Evolutionary conservation across 1,140 invertebrate species (phyloP).

Genomic region (Medauroidea extradentata): DNA sequence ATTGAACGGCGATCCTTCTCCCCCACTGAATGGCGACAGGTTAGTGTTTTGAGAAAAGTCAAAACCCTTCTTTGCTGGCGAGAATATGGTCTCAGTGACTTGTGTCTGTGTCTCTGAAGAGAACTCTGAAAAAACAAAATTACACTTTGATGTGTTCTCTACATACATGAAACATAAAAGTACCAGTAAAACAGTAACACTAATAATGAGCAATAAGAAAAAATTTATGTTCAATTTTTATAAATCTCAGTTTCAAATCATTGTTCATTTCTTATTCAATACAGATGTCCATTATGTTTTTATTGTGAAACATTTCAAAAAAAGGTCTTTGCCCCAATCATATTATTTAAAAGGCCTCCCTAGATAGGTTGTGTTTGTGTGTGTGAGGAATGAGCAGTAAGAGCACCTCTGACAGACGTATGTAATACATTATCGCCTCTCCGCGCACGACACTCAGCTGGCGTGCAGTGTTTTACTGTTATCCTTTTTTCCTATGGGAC

Average conservation of each 20-base stretch:
- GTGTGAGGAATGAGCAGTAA: too few relatives aligned
- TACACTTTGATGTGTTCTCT: too few relatives aligned
- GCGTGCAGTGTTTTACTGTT: too few relatives aligned
- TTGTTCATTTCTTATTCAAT: not conserved
- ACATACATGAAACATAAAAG: not conserved
- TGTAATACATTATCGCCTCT: too few relatives aligned
- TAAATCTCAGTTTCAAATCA: not conserved
- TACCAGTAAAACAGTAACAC: not conserved
- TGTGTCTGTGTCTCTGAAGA: not conserved
- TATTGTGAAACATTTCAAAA: too few relatives aligned
- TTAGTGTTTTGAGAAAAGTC: slow-evolving; percentile 48
- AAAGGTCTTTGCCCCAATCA: too few relatives aligned
- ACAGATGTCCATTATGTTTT: not conserved
- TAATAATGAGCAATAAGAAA: not conserved
- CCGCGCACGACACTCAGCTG: too few relatives aligned
- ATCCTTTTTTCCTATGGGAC: too few relatives aligned
- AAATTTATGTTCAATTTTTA: not conserved
- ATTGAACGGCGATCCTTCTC: not conserved
- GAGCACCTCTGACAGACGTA: too few relatives aligned
- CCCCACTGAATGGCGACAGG: not conserved
- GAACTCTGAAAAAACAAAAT: slow-evolving; percentile 2
- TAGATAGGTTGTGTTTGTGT: too few relatives aligned
- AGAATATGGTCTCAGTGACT: slow-evolving; percentile 1
- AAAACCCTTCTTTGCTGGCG: slow-evolving; percentile 50
- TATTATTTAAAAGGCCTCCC: too few relatives aligned